Percentiles rank a stretch among this genome's conserved stretches.
Conservation (phyloP, 2,797 vertebrate species). For the Schizopygopsis pylzovi region DNA sequence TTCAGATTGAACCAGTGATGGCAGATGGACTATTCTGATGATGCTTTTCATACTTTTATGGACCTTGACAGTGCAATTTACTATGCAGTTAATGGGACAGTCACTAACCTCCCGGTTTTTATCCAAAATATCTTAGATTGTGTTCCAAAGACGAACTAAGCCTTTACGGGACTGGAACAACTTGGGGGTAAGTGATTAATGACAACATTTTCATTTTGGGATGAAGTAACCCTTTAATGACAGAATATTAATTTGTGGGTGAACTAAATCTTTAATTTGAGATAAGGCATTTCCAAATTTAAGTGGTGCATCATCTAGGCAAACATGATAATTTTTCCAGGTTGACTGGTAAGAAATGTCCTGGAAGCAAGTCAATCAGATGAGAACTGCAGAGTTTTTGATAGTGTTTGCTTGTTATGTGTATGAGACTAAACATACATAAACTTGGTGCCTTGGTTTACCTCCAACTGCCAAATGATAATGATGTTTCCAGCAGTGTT, state of each 20-base stretch:
- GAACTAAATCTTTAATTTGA: not conserved
- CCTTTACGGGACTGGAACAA: too few relatives aligned
- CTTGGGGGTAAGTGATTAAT: too few relatives aligned
- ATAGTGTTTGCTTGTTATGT: not conserved
- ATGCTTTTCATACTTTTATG: too few relatives aligned
- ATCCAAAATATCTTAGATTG: not conserved
- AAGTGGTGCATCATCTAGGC: not conserved
- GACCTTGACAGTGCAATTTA: too few relatives aligned
- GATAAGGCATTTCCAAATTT: not conserved
- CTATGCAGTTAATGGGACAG: too few relatives aligned
- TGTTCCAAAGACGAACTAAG: not conserved
- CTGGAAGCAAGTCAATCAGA: not conserved
- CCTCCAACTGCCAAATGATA: not conserved
- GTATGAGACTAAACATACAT: slow-evolving; percentile 2
- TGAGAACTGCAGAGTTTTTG: not conserved
- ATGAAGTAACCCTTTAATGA: too few relatives aligned
- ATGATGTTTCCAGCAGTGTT: not conserved
- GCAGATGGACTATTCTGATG: too few relatives aligned
- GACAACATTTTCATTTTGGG: too few relatives aligned
- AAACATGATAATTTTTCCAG: not conserved
- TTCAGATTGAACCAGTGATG: too few relatives aligned
- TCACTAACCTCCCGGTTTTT: not conserved
- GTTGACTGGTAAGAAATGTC: too few relatives aligned
- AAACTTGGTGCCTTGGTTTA: not conserved
- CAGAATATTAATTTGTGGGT: too few relatives aligned